phyloP scores from a whole-genome alignment of 2,888 invertebrate genomes.

The Disparrhopalites patrizii region DNA sequence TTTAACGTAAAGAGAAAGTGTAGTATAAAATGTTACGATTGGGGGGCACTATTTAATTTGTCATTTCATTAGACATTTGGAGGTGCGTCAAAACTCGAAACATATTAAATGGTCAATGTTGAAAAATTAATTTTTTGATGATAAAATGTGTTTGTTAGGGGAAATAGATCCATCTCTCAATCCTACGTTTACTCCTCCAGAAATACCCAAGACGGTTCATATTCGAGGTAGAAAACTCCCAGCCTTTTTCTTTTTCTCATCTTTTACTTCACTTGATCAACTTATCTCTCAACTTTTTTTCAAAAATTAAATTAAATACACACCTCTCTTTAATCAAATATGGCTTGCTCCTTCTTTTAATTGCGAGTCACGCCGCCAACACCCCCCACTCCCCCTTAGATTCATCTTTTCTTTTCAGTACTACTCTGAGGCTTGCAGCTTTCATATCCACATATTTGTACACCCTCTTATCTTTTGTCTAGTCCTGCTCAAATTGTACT shows the following conservation, averaged over 20 bases:
- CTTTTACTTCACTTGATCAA: too few species aligned
- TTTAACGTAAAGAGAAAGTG: too few species aligned
- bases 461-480: too few species aligned
- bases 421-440: neutral
- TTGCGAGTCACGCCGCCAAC: neutral
- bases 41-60: too few species aligned
- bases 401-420: neutral
- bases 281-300: neutral
- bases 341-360: slow-evolving; percentile 9
- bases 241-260: slow-evolving; percentile 16
- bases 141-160: slow-evolving; percentile 42
- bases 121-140: slow-evolving; percentile 27
- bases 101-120: neutral
- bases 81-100: too few species aligned
- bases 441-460: too few species aligned
- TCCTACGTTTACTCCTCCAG: slow-evolving; percentile 96
- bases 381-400: neutral
- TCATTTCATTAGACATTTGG: too few species aligned
- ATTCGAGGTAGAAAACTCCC: slow-evolving; percentile 69
- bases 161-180: slow-evolving; percentile 63
- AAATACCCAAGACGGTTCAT: slow-evolving; percentile 98
- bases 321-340: too few species aligned
- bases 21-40: too few species aligned
- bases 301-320: neutral
- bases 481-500: too few species aligned